These are phyloP conservation scores for Hecatera dysodea DNA, from an alignment of 2,888 invertebrate species.

Conservation along the genomic window DNA sequence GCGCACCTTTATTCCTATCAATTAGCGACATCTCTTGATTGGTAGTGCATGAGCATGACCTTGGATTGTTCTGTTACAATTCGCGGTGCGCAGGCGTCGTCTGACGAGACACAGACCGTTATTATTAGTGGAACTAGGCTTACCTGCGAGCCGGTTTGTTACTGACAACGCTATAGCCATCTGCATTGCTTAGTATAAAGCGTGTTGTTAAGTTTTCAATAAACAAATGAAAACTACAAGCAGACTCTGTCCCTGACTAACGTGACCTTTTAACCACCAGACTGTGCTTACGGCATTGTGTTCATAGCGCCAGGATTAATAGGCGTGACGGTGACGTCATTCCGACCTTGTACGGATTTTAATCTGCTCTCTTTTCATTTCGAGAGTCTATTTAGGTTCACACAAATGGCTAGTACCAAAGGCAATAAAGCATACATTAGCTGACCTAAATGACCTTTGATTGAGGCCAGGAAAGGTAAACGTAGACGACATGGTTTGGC, in stretches of 20 bases:
- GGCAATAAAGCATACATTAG: slow-evolving; percentile 1
- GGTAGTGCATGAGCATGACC: slow-evolving; percentile 17
- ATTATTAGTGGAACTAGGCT: slow-evolving; percentile 39
- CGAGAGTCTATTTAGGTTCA: slow-evolving; percentile 11
- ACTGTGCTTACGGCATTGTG: slow-evolving; percentile 17
- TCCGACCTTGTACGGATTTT: slow-evolving; percentile 20
- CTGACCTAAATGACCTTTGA: neutral
- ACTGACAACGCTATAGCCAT: slow-evolving; percentile 12
- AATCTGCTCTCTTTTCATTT: slow-evolving; percentile 36
- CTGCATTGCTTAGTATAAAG: slow-evolving; percentile 37
- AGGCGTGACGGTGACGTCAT: slow-evolving; percentile 30
- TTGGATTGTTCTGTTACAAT: slow-evolving; percentile 25
- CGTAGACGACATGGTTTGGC: neutral
- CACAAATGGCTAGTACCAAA: neutral
- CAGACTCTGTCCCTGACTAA: neutral
- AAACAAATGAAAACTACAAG: slow-evolving; percentile 18
- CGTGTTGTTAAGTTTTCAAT: slow-evolving; percentile 33
- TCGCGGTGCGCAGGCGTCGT: slow-evolving; percentile 36
- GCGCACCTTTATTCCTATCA: neutral
- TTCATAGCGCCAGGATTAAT: slow-evolving; percentile 26
- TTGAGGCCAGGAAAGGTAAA: slow-evolving; percentile 12
- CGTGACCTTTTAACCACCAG: slow-evolving; percentile 19
- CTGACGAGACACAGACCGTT: slow-evolving; percentile 20
- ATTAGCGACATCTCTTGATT: slow-evolving; percentile 14
- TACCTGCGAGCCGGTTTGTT: slow-evolving; percentile 37